phyloP scores from a whole-genome alignment of 2,797 vertebrate genomes.

The Gambelia wislizenii region DNA sequence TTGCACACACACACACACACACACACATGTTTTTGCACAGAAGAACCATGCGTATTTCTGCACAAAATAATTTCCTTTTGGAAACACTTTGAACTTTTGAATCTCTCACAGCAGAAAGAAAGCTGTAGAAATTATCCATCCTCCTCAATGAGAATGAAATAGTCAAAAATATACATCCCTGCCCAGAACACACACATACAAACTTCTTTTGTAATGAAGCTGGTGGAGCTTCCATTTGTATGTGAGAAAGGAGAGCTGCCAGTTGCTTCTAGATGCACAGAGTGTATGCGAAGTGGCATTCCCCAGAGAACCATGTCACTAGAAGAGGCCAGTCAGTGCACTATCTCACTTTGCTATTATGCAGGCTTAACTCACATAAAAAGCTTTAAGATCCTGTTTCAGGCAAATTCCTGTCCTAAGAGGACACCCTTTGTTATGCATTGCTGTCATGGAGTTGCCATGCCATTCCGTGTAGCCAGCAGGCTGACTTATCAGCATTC shows the following conservation, averaged over 20 bases:
- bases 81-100: too few relatives aligned
- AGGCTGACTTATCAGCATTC: rapidly evolving
- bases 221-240: background rate
- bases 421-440: constrained; percentile 3
- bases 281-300: background rate
- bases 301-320: background rate
- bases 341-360: background rate
- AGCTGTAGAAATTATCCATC: background rate
- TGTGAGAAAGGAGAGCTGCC: constrained; percentile 25
- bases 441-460: too few relatives aligned
- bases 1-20: too few relatives aligned
- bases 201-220: constrained; percentile 8
- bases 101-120: background rate
- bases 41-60: too few relatives aligned
- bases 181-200: background rate
- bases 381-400: constrained; percentile 22
- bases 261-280: constrained; percentile 25
- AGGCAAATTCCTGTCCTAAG: constrained; percentile 1
- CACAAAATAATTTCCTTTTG: too few relatives aligned
- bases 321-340: constrained; percentile 15
- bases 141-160: background rate
- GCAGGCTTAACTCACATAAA: background rate
- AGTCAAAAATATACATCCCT: background rate
- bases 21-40: too few relatives aligned
- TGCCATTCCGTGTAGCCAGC: constrained; percentile 23